These are phyloP conservation scores for Flexamia atlantica DNA, from an alignment of 2,888 invertebrate species.

Conservation along the genomic window DNA sequence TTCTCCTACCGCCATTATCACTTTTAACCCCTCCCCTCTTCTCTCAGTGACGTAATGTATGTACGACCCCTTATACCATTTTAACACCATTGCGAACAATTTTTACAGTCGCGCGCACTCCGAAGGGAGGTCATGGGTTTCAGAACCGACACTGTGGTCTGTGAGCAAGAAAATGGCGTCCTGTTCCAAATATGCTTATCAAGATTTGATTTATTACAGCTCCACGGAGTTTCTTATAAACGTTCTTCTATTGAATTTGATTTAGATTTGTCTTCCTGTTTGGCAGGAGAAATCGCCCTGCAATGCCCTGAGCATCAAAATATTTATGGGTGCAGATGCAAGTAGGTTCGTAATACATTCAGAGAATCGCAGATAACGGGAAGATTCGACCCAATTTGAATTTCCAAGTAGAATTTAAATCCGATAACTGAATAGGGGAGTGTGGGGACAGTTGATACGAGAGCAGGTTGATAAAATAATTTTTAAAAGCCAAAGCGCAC, in stretches of 20 bases:
- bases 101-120: no score
- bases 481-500: no score
- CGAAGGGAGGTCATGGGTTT: no score
- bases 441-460: no score
- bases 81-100: no score
- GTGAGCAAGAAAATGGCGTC: not conserved
- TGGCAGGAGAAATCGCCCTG: slow-evolving; percentile 7
- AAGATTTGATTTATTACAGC: not conserved
- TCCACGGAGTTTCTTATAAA: not conserved
- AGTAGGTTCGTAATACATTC: not conserved
- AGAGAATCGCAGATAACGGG: not conserved
- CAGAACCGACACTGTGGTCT: no score
- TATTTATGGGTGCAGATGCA: slow-evolving; percentile 25
- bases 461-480: no score
- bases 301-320: not conserved
- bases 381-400: not conserved
- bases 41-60: no score
- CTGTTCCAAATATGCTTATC: not conserved
- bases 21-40: no score
- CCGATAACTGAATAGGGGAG: no score
- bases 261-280: not conserved
- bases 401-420: not conserved
- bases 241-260: slow-evolving; percentile 2
- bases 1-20: no score
- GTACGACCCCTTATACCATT: no score